Percentiles rank a stretch among this genome's conserved stretches.
Conservation (phyloP, 2,113 vertebrate genomes). For the Phrynosoma platyrhinos region DNA sequence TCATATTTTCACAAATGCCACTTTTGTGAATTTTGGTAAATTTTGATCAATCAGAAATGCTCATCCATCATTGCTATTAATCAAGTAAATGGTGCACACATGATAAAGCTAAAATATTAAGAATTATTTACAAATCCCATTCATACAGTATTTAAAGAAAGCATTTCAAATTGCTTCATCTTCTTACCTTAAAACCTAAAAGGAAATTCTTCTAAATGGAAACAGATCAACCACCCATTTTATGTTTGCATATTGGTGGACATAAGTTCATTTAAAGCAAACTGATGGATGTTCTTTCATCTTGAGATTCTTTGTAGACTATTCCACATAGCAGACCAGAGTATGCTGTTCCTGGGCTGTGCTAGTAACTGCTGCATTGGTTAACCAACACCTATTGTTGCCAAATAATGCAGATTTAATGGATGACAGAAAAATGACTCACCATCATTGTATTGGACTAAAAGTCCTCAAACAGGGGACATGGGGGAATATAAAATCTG, state of each 20-base stretch:
- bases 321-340: background rate
- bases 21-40: too few species aligned
- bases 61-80: background rate
- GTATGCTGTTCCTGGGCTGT: constrained; percentile 23
- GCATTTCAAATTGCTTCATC: background rate
- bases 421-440: constrained; percentile 48
- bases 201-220: constrained; percentile 8
- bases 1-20: too few species aligned
- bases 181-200: constrained; percentile 42
- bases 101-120: background rate
- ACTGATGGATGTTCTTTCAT: background rate
- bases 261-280: background rate
- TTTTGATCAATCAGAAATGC: too few species aligned
- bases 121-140: background rate
- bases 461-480: constrained; percentile 10
- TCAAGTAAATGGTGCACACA: background rate
- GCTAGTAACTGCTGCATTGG: background rate
- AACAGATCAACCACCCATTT: constrained; percentile 38
- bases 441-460: constrained; percentile 19
- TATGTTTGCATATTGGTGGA: background rate
- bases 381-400: constrained; percentile 35
- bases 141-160: background rate
- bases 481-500: background rate
- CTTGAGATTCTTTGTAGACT: background rate
- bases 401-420: constrained; percentile 36